Evolutionary conservation across 2,113 vertebrate species (phyloP).

Genomic region (Perognathus longimembris): DNA sequence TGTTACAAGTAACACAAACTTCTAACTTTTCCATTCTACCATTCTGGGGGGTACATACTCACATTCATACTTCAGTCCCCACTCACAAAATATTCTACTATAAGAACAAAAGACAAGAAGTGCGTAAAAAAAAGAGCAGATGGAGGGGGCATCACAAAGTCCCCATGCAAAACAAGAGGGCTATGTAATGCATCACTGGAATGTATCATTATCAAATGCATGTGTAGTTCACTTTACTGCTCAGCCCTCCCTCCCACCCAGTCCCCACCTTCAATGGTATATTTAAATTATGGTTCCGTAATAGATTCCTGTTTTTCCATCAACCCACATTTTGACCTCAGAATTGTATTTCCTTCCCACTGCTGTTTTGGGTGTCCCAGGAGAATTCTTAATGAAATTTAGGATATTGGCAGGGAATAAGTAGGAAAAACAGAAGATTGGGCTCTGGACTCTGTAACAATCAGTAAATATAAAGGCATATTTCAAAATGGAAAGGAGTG

Average conservation of each 20-base stretch:
- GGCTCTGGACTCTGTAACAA: conserved; percentile 17
- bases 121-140: neutral
- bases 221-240: neutral
- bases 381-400: conserved; percentile 56
- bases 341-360: conserved; percentile 67
- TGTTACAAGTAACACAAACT: neutral
- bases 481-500: neutral
- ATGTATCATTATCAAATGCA: neutral
- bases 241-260: neutral
- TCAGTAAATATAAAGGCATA: neutral
- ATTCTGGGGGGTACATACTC: neutral
- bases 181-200: neutral
- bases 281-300: conserved; percentile 50
- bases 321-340: conserved; percentile 48
- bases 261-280: too few species aligned
- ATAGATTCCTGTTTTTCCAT: conserved; percentile 48
- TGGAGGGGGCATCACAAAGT: neutral
- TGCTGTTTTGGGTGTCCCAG: conserved; percentile 31
- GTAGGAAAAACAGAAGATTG: neutral
- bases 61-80: neutral
- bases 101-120: neutral
- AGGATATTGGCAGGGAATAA: conserved; percentile 53
- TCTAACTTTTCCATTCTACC: neutral
- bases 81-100: neutral
- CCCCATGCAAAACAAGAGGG: neutral